Base-by-base conservation (phyloP, 1,140 invertebrate genomes). In the Drosophila mayri region DNA sequence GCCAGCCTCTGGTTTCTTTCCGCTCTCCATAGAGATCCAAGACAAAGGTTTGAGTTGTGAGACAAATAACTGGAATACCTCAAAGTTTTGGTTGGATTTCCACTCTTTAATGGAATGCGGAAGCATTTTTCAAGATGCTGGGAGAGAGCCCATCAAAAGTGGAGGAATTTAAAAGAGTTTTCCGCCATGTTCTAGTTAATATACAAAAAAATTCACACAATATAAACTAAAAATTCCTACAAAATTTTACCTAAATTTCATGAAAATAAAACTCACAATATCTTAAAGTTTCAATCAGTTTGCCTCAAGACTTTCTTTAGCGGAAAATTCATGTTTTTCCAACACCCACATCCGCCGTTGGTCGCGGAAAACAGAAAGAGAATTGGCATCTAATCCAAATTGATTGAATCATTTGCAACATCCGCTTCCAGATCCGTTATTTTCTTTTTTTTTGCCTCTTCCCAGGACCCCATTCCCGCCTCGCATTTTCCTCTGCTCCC, bases 331-430 rank as follows among this genome's bases (percentile, higher is more conserved):
- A 12, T 16, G 12, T 20, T 41, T 41, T 57, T 16, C 22, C 20
- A 10, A 28, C 64, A 32, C 28, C 4, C 28, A 66, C 30, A 67
- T 28, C 49, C 64, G 49, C 41, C 20, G 40, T 18, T 46, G 28
- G 38, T 47, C 64, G 35, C 35, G 47, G 18, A 22, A 43, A 65
- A 44, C 38, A 35, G 41, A 25, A 59, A n/a, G 52, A 55, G 35
- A 38, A 25, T 41, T 41, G 43, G 20, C 28, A 35, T 59, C 52
- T 71, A 50, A 59, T 50, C 68, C 43, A 71, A 72, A 72, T 59
- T 72, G 68, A 72, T 72, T 72, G 52, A 72, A 72, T 72, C 68
- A 72, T 72, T 72, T 58, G 64, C 50, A 72, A 70, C 68, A 71
- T 72, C 68, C 68, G 68, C 12, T 72, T 70, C 47, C 43, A 70